Base-by-base conservation (phyloP, 2,113 vertebrate genomes). In the Clarias magur region DNA sequence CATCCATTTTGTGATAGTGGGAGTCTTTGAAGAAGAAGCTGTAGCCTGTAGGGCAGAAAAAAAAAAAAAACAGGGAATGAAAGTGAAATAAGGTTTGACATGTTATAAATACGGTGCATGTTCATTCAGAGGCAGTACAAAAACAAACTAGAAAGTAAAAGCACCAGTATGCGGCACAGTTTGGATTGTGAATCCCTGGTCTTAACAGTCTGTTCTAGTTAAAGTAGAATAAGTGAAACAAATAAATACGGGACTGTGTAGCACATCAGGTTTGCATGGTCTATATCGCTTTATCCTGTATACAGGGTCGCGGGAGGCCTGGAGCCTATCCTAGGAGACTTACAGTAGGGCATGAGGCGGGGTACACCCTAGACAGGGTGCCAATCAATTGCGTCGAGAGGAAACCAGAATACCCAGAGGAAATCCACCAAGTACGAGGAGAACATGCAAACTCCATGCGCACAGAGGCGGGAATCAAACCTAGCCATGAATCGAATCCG, bases 21-120 rank as follows among this genome's bases (percentile, higher is more conserved):
- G 94, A 93, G 72, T 95, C 97, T 94, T 98, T 99, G 95, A 99
- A 99, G 94, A 99, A 99, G 92, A 98, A 99, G 93, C 96, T 99
- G 92, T 97, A 95, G 87, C 97, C 98, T 99, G 92, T 88, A 75
- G 92, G 92, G 86, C 57, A 92, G 85, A 56, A 63, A 34, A 23
- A 56, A 87, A 30, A 6, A 83, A 54, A 48, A 65, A 15, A 25
- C 60, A 70, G 59, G 42, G 9, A 60, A 72, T n/a, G 34, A 25
- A 30, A 13, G 21, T 63, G 17, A 1, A 54, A n/a, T 48, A 78
- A 30, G 19, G 19, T 48, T 75, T 75, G 23, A 42, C 72, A 38
- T 73, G 72, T 75, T 54, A 78, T 78, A n/a, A 78, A 56, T 12
- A 78, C 2, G 27, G 67, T 70, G 67, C 2, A 0, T 34, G 68